Percentiles rank a stretch among this genome's conserved stretches.
These are phyloP conservation scores for Pyrochroa serraticornis DNA, from an alignment of 2,888 invertebrate genomes.

Conservation along the genomic window DNA sequence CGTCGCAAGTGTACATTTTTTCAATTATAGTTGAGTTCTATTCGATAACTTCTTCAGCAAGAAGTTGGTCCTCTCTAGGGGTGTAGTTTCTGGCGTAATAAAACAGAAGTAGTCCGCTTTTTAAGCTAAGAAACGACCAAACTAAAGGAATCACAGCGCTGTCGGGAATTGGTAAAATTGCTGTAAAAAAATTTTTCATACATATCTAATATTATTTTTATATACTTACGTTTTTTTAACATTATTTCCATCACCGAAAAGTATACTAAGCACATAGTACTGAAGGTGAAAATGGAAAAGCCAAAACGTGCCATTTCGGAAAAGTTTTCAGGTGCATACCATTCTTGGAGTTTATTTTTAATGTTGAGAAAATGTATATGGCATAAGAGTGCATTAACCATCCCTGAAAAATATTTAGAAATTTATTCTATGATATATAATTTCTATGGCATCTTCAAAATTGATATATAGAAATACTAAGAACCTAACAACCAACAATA, in stretches of 20 bases:
- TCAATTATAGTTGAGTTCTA: too few species aligned
- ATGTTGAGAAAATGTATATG: conserved; percentile 42
- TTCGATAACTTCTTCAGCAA: too few species aligned
- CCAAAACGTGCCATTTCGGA: conserved; percentile 61
- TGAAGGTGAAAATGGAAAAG: conserved; percentile 60
- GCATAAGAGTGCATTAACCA: conserved; percentile 35
- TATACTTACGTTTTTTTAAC: conserved; percentile 36
- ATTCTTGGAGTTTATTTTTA: conserved; percentile 54
- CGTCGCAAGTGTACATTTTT: too few species aligned
- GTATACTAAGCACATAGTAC: conserved; percentile 59
- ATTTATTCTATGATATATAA: too few species aligned
- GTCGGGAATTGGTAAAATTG: conserved; percentile 58
- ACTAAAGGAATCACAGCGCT: conserved; percentile 61
- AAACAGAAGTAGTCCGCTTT: conserved; percentile 62
- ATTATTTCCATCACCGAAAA: conserved; percentile 47
- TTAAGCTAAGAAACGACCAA: conserved; percentile 64
- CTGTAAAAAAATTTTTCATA: conserved; percentile 49
- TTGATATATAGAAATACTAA: too few species aligned
- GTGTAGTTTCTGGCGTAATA: conserved; percentile 58
- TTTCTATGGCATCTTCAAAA: too few species aligned
- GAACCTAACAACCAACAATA: too few species aligned
- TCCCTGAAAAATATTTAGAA: conserved; percentile 34
- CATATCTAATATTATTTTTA: conserved; percentile 2
- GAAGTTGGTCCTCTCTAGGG: conserved; percentile 12
- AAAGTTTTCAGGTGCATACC: conserved; percentile 61